These are phyloP conservation scores for Dioctria rufipes DNA, from an alignment of 2,888 invertebrate species.

Conservation along the genomic window DNA sequence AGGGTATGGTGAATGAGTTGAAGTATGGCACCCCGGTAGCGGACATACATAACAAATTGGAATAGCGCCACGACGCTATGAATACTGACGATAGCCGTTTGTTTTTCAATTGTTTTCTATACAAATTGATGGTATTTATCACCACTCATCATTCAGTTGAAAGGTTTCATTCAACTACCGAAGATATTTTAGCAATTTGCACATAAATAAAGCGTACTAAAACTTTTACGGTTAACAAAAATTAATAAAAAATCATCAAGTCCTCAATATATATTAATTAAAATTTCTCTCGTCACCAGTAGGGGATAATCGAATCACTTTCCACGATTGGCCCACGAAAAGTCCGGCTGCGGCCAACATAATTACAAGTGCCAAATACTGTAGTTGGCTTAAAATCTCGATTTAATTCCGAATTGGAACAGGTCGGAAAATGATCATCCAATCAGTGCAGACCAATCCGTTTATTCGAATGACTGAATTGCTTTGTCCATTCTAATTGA, in stretches of 20 bases:
- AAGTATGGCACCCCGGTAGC: too few relatives aligned
- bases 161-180: neutral
- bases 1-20: conserved; percentile 5
- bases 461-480: conserved; percentile 26
- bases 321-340: neutral
- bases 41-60: conserved; percentile 16
- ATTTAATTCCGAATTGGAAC: conserved; percentile 33
- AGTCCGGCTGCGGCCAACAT: neutral
- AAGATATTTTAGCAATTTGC: neutral
- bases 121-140: conserved; percentile 5
- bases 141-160: neutral
- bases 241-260: neutral
- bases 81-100: conserved; percentile 4
- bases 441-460: conserved; percentile 15
- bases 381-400: neutral
- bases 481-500: conserved; percentile 37
- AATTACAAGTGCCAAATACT: too few relatives aligned
- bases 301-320: neutral
- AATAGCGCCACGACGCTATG: conserved; percentile 16
- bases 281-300: neutral
- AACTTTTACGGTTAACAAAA: neutral
- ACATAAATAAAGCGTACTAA: neutral
- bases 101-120: conserved; percentile 27
- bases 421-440: conserved; percentile 16
- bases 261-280: neutral